Percentiles rank a stretch among this genome's conserved stretches.
phyloP scores from a whole-genome alignment of 2,888 invertebrate species.

The Dermolepida albohirtum region DNA sequence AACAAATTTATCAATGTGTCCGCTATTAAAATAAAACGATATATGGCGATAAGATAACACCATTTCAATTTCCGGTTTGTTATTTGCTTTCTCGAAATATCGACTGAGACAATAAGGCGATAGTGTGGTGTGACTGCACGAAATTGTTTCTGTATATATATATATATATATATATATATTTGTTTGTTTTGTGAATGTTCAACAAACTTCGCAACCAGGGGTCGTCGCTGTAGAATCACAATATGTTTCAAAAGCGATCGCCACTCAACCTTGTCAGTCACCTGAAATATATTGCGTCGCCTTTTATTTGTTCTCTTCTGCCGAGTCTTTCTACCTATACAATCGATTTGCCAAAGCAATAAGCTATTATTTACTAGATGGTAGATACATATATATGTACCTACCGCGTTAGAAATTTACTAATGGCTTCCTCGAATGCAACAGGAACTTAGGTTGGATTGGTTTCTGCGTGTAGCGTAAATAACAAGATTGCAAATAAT shows the following conservation, averaged over 20 bases:
- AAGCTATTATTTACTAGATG: constrained; percentile 45
- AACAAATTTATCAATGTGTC: constrained; percentile 13
- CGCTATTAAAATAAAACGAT: constrained; percentile 17
- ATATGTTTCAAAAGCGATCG: constrained; percentile 56
- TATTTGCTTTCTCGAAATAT: constrained; percentile 44
- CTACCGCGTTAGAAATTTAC: constrained; percentile 18
- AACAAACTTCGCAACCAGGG: constrained; percentile 24
- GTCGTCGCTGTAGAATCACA: constrained; percentile 50
- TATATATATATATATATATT: constrained; percentile 2
- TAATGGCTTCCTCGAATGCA: constrained; percentile 9
- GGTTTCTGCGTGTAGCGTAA: no score
- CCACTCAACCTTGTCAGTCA: constrained; percentile 56
- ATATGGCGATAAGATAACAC: constrained; percentile 32
- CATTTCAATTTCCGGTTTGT: constrained; percentile 46
- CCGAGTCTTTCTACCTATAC: constrained; percentile 49
- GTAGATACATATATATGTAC: not conserved
- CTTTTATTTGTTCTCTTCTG: constrained; percentile 50
- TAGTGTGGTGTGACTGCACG: not conserved
- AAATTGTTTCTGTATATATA: constrained; percentile 21
- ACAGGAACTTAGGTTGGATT: not conserved
- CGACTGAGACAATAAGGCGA: not conserved
- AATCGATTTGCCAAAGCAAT: constrained; percentile 54
- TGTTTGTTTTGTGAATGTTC: constrained; percentile 11
- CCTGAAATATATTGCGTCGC: constrained; percentile 56
- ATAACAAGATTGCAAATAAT: no score